A percentile compares a stretch with the other conserved stretches of the same genome.
These are phyloP conservation scores for Ophion costatus DNA, from an alignment of 2,888 invertebrate species.

Conservation along the genomic window DNA sequence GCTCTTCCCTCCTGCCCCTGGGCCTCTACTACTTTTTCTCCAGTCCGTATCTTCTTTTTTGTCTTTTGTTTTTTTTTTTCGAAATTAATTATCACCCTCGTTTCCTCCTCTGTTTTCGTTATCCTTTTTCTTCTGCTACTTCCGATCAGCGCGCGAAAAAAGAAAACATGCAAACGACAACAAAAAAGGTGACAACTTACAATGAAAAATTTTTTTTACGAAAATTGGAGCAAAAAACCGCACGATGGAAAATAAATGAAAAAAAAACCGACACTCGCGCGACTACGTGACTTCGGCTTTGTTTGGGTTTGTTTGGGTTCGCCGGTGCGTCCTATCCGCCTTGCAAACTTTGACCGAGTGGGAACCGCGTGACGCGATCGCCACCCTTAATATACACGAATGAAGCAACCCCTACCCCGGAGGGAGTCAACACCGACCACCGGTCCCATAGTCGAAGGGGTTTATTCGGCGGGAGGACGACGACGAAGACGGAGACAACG, in stretches of 20 bases:
- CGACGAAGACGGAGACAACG: neutral
- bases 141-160: neutral
- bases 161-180: too few relatives aligned
- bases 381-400: conserved; percentile 75
- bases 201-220: too few relatives aligned
- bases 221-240: too few relatives aligned
- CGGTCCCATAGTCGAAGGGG: conserved; percentile 7
- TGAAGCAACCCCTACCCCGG: conserved; percentile 16
- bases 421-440: neutral
- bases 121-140: neutral
- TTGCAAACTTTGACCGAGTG: conserved; percentile 72
- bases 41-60: neutral
- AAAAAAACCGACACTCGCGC: too few relatives aligned
- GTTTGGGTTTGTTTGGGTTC: too few relatives aligned
- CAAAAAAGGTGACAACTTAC: too few relatives aligned
- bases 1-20: conserved; percentile 20
- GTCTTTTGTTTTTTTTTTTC: neutral
- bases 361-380: conserved; percentile 59
- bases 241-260: too few relatives aligned
- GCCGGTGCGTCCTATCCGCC: conserved; percentile 20
- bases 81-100: neutral
- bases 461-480: neutral
- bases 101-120: neutral
- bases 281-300: too few relatives aligned
- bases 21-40: neutral